A percentile compares a stretch with the other conserved stretches of the same genome.
phyloP scores from a whole-genome alignment of 2,888 invertebrate genomes.

The Helleia helle region DNA sequence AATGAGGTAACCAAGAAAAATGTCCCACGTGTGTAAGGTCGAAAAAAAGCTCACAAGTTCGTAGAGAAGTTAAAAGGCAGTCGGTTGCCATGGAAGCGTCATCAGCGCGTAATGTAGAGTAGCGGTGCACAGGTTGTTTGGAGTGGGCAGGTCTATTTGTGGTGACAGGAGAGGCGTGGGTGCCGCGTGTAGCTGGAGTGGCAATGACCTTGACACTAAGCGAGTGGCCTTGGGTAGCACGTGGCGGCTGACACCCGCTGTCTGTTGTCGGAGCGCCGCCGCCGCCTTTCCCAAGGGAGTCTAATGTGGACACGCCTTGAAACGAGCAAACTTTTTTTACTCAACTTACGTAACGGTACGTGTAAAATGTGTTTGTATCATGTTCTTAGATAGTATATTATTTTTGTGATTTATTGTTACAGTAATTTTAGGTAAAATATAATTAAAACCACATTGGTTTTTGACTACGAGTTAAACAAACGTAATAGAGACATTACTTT shows the following conservation, averaged over 20 bases:
- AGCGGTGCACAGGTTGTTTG: conserved; percentile 50
- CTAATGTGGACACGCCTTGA: conserved; percentile 59
- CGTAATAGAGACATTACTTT: no score
- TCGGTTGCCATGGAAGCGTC: conserved; percentile 1
- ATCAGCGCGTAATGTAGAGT: conserved; percentile 32
- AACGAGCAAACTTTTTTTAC: conserved; percentile 21
- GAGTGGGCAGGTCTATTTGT: conserved; percentile 70
- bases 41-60: background rate
- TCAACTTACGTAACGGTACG: background rate
- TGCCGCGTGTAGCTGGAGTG: conserved; percentile 72
- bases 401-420: no score
- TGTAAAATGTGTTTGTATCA: no score
- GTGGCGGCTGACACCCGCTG: conserved; percentile 74
- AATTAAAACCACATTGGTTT: no score
- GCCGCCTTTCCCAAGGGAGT: conserved; percentile 72
- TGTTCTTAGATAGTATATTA: no score
- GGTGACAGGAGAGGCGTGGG: conserved; percentile 72
- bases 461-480: no score
- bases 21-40: no score
- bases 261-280: conserved; percentile 73
- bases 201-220: conserved; percentile 75
- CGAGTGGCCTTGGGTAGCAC: conserved; percentile 74
- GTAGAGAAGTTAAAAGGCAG: background rate
- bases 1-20: no score
- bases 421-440: no score